Base-by-base conservation (phyloP, 2,113 vertebrate genomes). In the Hassar affinis region DNA sequence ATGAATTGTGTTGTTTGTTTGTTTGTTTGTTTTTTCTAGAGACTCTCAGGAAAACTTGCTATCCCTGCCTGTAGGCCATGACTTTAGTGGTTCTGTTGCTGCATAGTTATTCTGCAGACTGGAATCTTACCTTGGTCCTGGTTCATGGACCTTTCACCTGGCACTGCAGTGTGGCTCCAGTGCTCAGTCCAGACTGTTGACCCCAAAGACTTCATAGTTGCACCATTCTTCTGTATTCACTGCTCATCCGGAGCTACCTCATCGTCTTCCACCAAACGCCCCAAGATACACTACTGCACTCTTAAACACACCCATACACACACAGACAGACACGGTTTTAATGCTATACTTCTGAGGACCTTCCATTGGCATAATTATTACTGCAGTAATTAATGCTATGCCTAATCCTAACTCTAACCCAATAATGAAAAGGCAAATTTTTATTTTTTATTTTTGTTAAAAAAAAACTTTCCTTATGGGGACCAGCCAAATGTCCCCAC, bases 231-330 rank as follows among this genome's bases (percentile, higher is more conserved):
- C 90, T 69, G n/a, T 75, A 62, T 85, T 78, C 90, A 92, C 91
- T 89, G 88, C 92, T 92, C 92, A 89, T 86, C 86, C 59, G 75
- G 88, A 94, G 91, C 95, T 95, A 95, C 95, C 95, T 96, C 95
- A 93, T 88, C 86, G 90, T 88, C 89, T 86, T 88, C 91, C 84
- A 83, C 86, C 87, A 85, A 90, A 92, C 92, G 88, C 90, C 88
- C 6, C 81, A 1, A 62, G 45, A 75, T 27, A 62, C 79, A 79
- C 1, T 52, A 42, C 4, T 61, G 64, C 38, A 51, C 52, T 6
- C 64, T 49, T 42, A 72, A n/a, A 72, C 69, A 45, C 35, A 68
- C 64, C 35, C 64, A 68, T 35, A 42, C 64, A 68, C 35, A 68
- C 20, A 69, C 42, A 42, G 3, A 42, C 38, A 42, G 3, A 42